phyloP scores from a whole-genome alignment of 2,797 vertebrate species.

The Tapirus indicus region DNA sequence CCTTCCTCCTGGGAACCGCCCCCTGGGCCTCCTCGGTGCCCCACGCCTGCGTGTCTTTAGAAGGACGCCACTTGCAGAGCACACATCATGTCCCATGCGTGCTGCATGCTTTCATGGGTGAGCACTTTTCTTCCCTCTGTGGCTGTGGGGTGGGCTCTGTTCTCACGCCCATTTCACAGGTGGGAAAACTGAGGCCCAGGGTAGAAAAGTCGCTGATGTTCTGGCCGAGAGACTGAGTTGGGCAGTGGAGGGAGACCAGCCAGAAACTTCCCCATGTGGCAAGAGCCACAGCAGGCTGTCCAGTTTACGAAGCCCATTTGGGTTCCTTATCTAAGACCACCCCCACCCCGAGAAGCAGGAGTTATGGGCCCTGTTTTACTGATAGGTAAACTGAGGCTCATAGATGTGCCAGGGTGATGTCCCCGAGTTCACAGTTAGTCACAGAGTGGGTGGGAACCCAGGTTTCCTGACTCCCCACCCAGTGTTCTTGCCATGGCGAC shows the following conservation, averaged over 20 bases:
- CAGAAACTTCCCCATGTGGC: neutral
- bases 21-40: neutral
- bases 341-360: neutral
- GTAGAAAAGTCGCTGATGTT: neutral
- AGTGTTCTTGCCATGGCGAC: neutral
- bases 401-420: neutral
- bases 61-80: neutral
- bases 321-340: neutral
- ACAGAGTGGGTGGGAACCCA: neutral
- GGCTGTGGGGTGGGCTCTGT: neutral
- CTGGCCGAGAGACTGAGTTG: neutral
- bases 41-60: fast-evolving
- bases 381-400: neutral
- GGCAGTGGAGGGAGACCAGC: neutral
- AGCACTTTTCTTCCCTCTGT: no score
- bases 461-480: neutral
- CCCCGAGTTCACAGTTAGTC: neutral
- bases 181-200: neutral
- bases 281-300: neutral
- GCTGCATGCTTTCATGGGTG: neutral
- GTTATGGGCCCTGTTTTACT: neutral
- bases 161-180: neutral
- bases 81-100: fast-evolving
- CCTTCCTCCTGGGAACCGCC: neutral
- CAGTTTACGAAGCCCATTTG: neutral